phyloP scores from a whole-genome alignment of 2,797 vertebrate species.

The Manis crassicaudata region DNA sequence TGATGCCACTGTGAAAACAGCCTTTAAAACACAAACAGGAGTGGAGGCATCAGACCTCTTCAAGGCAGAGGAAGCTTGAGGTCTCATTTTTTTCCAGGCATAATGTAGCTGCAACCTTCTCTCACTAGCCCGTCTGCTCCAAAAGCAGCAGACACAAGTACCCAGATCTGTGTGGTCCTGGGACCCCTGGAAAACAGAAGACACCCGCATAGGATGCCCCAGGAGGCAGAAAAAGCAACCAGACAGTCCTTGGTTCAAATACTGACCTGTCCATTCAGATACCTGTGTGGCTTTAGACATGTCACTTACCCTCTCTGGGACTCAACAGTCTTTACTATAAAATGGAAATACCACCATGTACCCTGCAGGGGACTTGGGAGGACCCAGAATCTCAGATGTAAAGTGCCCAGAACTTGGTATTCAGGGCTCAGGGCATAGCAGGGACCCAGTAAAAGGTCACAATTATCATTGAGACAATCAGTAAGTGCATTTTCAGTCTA shows the following conservation, averaged over 20 bases:
- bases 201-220: background rate
- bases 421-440: background rate
- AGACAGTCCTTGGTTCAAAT: background rate
- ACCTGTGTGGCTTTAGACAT: background rate
- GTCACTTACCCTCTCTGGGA: background rate
- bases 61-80: background rate
- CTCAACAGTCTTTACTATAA: background rate
- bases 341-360: background rate
- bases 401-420: background rate
- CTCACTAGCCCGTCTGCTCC: background rate
- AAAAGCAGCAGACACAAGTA: background rate
- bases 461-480: background rate
- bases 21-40: slow-evolving; percentile 76
- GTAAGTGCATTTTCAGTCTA: background rate
- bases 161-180: background rate
- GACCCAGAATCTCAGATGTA: background rate
- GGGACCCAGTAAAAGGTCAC: background rate
- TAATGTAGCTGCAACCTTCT: background rate
- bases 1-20: slow-evolving; percentile 84
- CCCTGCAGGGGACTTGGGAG: background rate
- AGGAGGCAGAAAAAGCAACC: background rate
- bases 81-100: background rate
- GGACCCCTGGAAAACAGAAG: background rate
- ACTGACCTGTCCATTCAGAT: background rate
- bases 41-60: background rate